Evolutionary conservation across 2,888 invertebrate species (phyloP), one percentile per base, ranked within the genome.

Genomic region (Phania funesta): DNA sequence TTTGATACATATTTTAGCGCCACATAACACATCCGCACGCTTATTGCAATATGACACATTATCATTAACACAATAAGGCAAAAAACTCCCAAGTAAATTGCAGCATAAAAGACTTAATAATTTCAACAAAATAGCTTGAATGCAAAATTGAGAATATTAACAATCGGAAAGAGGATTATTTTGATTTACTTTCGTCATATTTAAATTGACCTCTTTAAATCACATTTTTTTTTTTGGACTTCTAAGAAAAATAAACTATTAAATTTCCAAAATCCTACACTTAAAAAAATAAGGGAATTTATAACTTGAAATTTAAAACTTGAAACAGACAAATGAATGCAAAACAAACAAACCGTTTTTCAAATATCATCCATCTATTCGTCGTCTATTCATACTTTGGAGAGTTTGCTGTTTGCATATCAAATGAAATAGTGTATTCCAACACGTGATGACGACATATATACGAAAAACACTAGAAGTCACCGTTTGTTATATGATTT

Each of bases 371-470:
- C 60, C 79, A 58, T 32, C 9, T 7, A 32, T 38, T 38, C 35
- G 4, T 50, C 58, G 56, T 75, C 52, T 67, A 67, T 62, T 73
- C 77, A 81, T 81, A 62, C 71, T 62, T 81, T 62, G 52, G 48
- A 54, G 67, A 73, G 77, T 56, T 73, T 71, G 67, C 67, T 73
- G 60, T 60, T 67, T 71, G 78, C 81, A 81, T 81, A 78, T 78
- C 67, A 78, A 78, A 77, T 68, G 71, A 78, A 73, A 81, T 67
- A 73, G 62, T 81, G 62, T 81, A n/a, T 62, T 68, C 54, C 32
- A 48, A 64, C 73, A 78, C 81, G 77, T 81, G 73, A 78, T 64
- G 67, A 64, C 78, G 78, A 81, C 62, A 81, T 81, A 73, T 73
- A 77, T 68, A 67, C 54, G 52, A 76, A 68, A 77, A 44, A 44